Evolutionary conservation across 2,797 vertebrate species (phyloP).

Genomic region (Chaetophractus vellerosus): DNA sequence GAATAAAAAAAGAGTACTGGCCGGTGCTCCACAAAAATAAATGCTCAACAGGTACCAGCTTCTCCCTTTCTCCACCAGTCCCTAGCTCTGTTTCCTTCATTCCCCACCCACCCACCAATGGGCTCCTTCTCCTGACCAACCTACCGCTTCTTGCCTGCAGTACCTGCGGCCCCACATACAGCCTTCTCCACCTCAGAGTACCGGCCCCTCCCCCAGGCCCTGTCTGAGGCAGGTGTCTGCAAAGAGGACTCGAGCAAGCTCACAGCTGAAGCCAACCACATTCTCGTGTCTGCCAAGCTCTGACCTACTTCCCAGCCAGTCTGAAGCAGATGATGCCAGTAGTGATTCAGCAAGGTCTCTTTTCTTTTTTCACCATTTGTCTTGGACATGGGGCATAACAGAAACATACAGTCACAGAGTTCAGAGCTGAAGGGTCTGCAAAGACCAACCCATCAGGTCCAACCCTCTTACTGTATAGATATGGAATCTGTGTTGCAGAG

Average conservation of each 20-base stretch:
- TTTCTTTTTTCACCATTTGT: background rate
- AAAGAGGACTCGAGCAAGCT: conserved; percentile 32
- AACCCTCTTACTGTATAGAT: background rate
- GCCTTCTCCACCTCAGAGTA: background rate
- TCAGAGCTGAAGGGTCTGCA: conserved; percentile 13
- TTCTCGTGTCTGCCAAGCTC: conserved; percentile 50
- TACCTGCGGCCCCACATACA: background rate
- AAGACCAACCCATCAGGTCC: background rate
- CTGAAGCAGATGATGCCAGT: conserved; percentile 64
- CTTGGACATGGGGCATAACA: conserved; percentile 38
- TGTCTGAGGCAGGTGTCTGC: conserved; percentile 61
- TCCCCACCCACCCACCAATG: accelerated
- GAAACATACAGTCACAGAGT: background rate
- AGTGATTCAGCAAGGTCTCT: conserved; percentile 66
- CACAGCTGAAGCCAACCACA: conserved; percentile 70
- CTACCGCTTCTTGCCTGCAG: background rate
- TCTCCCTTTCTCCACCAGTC: background rate
- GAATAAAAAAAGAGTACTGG: background rate
- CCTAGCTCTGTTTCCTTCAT: background rate
- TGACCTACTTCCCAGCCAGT: conserved; percentile 82
- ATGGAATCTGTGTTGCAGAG: background rate
- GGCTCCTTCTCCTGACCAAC: background rate
- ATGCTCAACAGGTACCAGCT: background rate
- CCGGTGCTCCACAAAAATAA: background rate
- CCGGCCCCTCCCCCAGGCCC: background rate